These are phyloP conservation scores for Hemaris fuciformis DNA, from an alignment of 2,888 invertebrate genomes.

Conservation along the genomic window DNA sequence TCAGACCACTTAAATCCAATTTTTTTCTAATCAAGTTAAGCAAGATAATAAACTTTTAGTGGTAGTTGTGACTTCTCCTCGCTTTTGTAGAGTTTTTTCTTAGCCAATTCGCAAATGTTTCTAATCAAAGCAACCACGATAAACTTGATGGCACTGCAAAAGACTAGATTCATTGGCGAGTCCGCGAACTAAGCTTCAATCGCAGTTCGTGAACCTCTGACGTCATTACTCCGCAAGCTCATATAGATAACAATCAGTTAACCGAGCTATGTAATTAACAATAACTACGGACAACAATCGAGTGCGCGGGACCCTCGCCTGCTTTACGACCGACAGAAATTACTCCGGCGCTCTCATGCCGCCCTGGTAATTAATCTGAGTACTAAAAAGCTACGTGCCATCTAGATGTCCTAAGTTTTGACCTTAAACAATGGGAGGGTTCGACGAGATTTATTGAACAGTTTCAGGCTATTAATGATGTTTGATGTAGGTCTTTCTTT, in stretches of 20 bases:
- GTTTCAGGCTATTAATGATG: neutral
- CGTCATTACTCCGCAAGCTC: neutral
- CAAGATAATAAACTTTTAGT: too few species aligned
- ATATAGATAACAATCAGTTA: constrained; percentile 1
- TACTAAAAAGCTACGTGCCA: neutral
- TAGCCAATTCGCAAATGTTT: too few species aligned
- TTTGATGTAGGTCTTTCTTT: neutral
- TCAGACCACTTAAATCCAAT: too few species aligned
- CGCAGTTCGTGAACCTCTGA: neutral
- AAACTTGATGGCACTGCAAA: neutral
- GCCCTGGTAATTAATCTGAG: neutral
- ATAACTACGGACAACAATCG: neutral
- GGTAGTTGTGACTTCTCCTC: too few species aligned
- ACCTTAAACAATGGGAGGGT: too few species aligned
- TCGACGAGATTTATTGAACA: constrained; percentile 14
- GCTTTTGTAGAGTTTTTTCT: too few species aligned
- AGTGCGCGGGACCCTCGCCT: neutral
- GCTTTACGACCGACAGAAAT: neutral
- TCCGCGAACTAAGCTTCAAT: neutral
- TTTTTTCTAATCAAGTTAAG: too few species aligned
- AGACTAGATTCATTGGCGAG: neutral
- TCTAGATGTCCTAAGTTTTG: neutral
- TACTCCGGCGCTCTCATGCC: neutral
- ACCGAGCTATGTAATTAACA: neutral
- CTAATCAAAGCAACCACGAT: neutral